Evolutionary conservation across 2,113 vertebrate species (phyloP), one percentile per base, ranked within the genome.

Genomic region (Heteronetta atricapilla): DNA sequence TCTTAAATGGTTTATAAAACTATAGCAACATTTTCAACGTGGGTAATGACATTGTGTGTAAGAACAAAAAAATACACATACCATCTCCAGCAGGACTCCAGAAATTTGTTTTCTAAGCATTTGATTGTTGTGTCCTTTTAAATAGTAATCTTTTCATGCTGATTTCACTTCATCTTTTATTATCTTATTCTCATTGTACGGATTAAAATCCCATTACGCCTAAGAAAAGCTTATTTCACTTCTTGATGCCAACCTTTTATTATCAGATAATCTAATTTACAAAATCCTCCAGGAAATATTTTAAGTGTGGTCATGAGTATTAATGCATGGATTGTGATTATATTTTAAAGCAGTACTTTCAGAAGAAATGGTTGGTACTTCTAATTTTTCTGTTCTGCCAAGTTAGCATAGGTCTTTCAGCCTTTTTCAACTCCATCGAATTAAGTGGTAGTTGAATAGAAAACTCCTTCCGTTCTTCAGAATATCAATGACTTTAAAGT

Each of bases 191-290:
- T 84, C 44, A 58, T 53, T 79, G 33, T 66, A 64, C 82, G 70
- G 82, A 93, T 96, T 92, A 82, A 86, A 96, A 90, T 86, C 69
- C 72, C 16, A 44, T 64, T 93, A 72, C 29, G 76, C 36, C 48
- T 84, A 50, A 69, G 73, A 92, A 94, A 82, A 76, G 52, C 38
- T 88, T 64, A 75, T 80, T 88, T 83, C 34, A 36, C 83, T 90
- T 33, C 46, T 92, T 7, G 1, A 50, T 84, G 62, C 53, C 22
- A 88, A 16, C 31, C 28, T 34, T 82, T 92, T 90, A 46, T 84
- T 88, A 79, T 88, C 77, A 82, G 73, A 60, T 90, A 75, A 89
- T 89, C 76, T 86, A 33, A 16, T 88, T 88, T 88, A 58, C 33
- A 62, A 23, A 96, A 85, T 78, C 50, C 79, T 72, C 68, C 13